These are phyloP conservation scores for Calonectris borealis DNA, from an alignment of 2,113 vertebrate species.

Conservation along the genomic window DNA sequence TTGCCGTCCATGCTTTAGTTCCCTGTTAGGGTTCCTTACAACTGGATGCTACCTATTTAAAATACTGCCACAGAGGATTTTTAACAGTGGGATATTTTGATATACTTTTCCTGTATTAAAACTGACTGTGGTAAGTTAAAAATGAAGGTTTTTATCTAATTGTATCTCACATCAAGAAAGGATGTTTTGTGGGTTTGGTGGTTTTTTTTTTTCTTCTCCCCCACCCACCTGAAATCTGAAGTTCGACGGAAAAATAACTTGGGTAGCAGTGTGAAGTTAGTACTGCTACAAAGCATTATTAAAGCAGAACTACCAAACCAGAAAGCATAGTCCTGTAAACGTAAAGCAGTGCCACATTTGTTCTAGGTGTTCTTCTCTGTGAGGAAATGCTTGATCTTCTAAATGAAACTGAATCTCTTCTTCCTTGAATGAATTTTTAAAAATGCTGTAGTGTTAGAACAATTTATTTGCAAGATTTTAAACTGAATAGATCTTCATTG, in stretches of 20 bases:
- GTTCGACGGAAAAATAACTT: not conserved
- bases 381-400: slow-evolving; percentile 46
- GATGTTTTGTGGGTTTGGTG: not conserved
- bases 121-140: not conserved
- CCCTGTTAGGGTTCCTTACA: not conserved
- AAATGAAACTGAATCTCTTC: slow-evolving; percentile 14
- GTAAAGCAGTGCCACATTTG: slow-evolving; percentile 12
- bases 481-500: not conserved
- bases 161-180: not conserved
- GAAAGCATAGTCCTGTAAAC: not conserved
- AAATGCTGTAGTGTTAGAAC: not conserved
- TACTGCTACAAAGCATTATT: slow-evolving; percentile 15
- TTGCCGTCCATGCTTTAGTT: not conserved
- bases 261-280: not conserved
- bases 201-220: not conserved
- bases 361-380: slow-evolving; percentile 29
- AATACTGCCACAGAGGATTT: not conserved
- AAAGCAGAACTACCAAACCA: slow-evolving; percentile 29
- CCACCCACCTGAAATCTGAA: not conserved
- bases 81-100: not conserved
- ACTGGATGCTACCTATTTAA: not conserved
- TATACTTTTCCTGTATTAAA: not conserved
- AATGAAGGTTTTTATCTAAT: not conserved
- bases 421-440: not conserved
- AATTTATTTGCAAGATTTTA: slow-evolving; percentile 15